Conservation (phyloP, 2,113 vertebrate genomes). For the Cathartes aura region DNA sequence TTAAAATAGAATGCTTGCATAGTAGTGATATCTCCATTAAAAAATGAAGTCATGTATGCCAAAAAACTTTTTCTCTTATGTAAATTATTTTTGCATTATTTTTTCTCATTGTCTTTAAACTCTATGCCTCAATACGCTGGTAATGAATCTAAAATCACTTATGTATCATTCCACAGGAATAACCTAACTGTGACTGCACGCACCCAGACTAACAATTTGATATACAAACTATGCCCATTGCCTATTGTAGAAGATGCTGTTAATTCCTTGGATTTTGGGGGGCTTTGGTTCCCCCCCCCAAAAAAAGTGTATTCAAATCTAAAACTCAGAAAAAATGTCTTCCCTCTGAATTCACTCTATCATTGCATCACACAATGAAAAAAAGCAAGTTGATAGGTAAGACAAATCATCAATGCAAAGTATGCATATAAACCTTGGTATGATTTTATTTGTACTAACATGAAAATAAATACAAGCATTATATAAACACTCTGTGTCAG, state of each 20-base stretch:
- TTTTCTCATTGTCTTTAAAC: neutral
- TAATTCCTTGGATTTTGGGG: rapidly evolving
- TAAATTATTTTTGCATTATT: neutral
- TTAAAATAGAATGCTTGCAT: neutral
- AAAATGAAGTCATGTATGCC: neutral
- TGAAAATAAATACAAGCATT: neutral
- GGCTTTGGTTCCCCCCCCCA: neutral
- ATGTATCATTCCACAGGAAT: neutral
- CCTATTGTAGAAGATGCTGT: neutral
- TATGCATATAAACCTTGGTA: neutral
- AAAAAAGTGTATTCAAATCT: neutral
- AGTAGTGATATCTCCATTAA: neutral
- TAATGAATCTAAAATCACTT: neutral
- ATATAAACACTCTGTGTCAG: neutral
- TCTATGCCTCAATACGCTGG: neutral
- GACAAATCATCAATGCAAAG: neutral
- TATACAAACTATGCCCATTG: neutral
- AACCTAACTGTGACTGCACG: neutral
- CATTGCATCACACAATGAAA: neutral
- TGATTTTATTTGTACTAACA: neutral
- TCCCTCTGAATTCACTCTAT: neutral
- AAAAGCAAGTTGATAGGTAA: neutral
- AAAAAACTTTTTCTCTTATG: neutral
- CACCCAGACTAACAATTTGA: neutral
- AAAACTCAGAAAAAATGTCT: neutral